These are phyloP conservation scores for Acleris laterana DNA, from an alignment of 2,888 invertebrate species.

Conservation along the genomic window DNA sequence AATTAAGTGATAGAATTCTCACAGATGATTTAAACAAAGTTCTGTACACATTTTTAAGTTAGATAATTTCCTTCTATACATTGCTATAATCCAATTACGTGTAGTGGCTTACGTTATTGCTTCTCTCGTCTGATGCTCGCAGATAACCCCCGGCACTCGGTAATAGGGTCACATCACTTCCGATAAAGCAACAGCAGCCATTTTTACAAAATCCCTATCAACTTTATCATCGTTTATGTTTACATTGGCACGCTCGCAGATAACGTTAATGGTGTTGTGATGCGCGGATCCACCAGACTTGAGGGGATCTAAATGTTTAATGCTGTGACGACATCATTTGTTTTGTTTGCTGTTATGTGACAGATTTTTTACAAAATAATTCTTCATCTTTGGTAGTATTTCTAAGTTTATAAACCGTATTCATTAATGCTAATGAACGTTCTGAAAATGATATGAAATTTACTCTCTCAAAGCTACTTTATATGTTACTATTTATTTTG, in stretches of 20 bases:
- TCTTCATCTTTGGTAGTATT: too few species aligned
- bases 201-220: conserved; percentile 68
- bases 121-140: conserved; percentile 17
- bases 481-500: too few species aligned
- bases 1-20: too few species aligned
- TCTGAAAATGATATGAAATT: too few species aligned
- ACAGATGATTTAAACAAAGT: too few species aligned
- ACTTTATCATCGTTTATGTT: conserved; percentile 61
- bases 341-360: conserved; percentile 1
- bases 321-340: conserved; percentile 8
- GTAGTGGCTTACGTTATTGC: conserved; percentile 30
- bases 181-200: conserved; percentile 55
- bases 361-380: background rate
- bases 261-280: conserved; percentile 55
- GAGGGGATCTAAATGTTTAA: conserved; percentile 19
- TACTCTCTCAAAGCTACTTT: too few species aligned
- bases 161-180: conserved; percentile 50
- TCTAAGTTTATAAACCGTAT: too few species aligned
- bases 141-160: conserved; percentile 44
- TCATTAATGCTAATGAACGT: too few species aligned
- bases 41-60: too few species aligned
- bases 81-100: conserved; percentile 27
- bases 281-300: conserved; percentile 36
- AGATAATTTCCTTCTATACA: conserved; percentile 9
- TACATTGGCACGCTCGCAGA: conserved; percentile 59